phyloP scores from a whole-genome alignment of 2,797 vertebrate genomes.

The Echiichthys vipera region DNA sequence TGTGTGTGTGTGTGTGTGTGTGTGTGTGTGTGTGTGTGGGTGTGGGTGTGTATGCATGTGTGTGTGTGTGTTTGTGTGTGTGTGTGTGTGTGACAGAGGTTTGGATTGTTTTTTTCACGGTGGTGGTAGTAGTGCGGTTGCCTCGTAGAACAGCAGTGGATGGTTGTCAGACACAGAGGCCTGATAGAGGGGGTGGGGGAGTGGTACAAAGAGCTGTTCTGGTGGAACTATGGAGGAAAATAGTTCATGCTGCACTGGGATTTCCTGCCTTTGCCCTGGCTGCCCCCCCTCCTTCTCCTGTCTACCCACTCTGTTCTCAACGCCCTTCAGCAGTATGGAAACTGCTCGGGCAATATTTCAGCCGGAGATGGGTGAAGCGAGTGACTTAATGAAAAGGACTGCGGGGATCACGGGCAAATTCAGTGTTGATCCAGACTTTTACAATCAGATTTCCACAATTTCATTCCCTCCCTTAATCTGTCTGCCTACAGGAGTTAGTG shows the following conservation, averaged over 20 bases:
- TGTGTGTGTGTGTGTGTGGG: slow-evolving; percentile 37
- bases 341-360: slow-evolving; percentile 56
- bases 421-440: slow-evolving; percentile 60
- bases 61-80: slow-evolving; percentile 28
- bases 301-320: slow-evolving; percentile 59
- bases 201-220: slow-evolving; percentile 82
- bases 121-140: slow-evolving; percentile 55
- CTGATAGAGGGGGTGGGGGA: slow-evolving; percentile 64
- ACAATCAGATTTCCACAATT: slow-evolving; percentile 52
- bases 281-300: slow-evolving; percentile 32
- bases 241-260: slow-evolving; percentile 85
- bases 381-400: slow-evolving; percentile 50
- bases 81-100: slow-evolving; percentile 60
- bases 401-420: slow-evolving; percentile 34
- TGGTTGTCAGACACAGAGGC: slow-evolving; percentile 73
- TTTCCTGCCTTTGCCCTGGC: slow-evolving; percentile 82
- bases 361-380: slow-evolving; percentile 39
- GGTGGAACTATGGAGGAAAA: slow-evolving; percentile 80
- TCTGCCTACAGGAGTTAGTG: slow-evolving; percentile 39
- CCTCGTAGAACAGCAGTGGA: slow-evolving; percentile 61
- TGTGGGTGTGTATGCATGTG: slow-evolving; percentile 27
- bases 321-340: slow-evolving; percentile 62
- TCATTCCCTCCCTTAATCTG: slow-evolving; percentile 55
- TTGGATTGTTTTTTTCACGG: slow-evolving; percentile 70
- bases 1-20: slow-evolving; percentile 9